These are phyloP conservation scores for Vanessa atalanta DNA, from an alignment of 1,140 invertebrate genomes.

Conservation along the genomic window DNA sequence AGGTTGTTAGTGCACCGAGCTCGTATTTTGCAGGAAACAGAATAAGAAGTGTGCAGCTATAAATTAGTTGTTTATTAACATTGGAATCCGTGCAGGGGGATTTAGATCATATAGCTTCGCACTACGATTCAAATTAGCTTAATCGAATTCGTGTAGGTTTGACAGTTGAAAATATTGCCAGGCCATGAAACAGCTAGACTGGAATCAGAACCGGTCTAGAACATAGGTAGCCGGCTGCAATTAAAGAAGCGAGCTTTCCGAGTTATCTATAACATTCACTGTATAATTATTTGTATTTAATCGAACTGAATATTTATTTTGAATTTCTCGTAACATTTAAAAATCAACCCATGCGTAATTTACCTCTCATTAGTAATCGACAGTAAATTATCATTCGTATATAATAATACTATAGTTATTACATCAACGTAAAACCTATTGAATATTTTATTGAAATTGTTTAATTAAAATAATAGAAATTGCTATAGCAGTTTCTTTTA, in stretches of 20 bases:
- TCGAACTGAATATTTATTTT: not conserved
- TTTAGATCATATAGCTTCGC: slow-evolving; percentile 10
- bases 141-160: slow-evolving; percentile 27
- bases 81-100: slow-evolving; percentile 1
- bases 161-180: slow-evolving; percentile 55
- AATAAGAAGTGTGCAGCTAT: slow-evolving; percentile 37
- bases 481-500: not conserved
- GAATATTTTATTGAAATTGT: too few species aligned
- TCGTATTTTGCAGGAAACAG: slow-evolving; percentile 45
- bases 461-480: too few species aligned
- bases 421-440: too few species aligned
- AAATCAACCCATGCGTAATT: not conserved
- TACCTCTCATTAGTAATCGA: not conserved
- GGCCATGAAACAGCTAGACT: slow-evolving; percentile 53
- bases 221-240: slow-evolving; percentile 43
- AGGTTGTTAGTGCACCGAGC: slow-evolving; percentile 33
- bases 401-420: not conserved
- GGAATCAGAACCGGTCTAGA: slow-evolving; percentile 53
- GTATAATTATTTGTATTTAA: slow-evolving; percentile 19
- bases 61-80: slow-evolving; percentile 33
- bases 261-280: slow-evolving; percentile 23
- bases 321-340: not conserved
- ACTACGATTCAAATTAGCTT: slow-evolving; percentile 32
- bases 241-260: slow-evolving; percentile 36
- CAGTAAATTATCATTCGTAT: not conserved